These are phyloP conservation scores for Capitella teleta DNA, from an alignment of 1,140 invertebrate species.

Conservation along the genomic window DNA sequence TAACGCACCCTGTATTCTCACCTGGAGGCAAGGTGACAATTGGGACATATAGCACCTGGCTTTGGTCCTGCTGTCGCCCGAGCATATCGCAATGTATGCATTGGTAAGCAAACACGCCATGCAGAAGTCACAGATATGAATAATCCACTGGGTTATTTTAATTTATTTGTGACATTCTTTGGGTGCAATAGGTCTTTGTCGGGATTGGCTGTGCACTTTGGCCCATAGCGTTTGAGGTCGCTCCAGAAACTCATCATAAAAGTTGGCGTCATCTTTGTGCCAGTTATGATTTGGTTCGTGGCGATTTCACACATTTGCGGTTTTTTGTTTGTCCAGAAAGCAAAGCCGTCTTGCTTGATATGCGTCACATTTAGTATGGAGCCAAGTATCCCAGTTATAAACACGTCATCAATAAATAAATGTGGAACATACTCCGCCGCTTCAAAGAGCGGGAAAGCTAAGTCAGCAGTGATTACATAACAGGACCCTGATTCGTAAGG, in stretches of 20 bases:
- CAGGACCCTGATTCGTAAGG: constrained; percentile 25
- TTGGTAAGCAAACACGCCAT: too few species aligned
- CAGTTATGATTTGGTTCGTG: constrained; percentile 4
- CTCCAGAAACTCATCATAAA: constrained; percentile 4
- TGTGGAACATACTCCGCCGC: constrained; percentile 22
- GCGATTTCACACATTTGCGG: constrained; percentile 5
- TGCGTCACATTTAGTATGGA: constrained; percentile 6
- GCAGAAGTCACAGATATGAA: too few species aligned
- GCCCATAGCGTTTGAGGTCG: too few species aligned
- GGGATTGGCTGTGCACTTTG: too few species aligned
- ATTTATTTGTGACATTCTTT: too few species aligned
- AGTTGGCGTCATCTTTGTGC: constrained; percentile 1
- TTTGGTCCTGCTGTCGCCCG: too few species aligned
- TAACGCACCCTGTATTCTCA: too few species aligned
- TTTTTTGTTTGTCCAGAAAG: constrained; percentile 8
- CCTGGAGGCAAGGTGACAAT: too few species aligned
- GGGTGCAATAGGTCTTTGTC: too few species aligned
- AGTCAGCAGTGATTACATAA: constrained; percentile 25
- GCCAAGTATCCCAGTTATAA: constrained; percentile 39
- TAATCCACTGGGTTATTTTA: too few species aligned
- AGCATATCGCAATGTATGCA: too few species aligned
- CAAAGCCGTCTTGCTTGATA: constrained; percentile 6
- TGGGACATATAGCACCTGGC: too few species aligned
- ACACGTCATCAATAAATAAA: constrained; percentile 41
- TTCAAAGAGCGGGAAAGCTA: constrained; percentile 16